These are phyloP conservation scores for Agrochola circellaris DNA, from an alignment of 2,888 invertebrate species.

Conservation along the genomic window DNA sequence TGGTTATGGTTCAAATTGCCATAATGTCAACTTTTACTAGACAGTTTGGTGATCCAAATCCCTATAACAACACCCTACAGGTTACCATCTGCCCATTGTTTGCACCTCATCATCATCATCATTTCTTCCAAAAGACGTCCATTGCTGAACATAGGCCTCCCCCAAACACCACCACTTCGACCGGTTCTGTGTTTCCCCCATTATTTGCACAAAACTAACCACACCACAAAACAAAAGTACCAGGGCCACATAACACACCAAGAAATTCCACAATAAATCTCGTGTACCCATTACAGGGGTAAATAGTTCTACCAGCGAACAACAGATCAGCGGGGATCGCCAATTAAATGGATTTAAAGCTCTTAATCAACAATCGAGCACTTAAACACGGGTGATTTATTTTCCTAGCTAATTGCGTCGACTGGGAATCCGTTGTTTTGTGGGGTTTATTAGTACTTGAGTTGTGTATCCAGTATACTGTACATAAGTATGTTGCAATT, in stretches of 20 bases:
- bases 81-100: not conserved
- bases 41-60: too few species aligned
- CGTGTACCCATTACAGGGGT: slow-evolving; percentile 25
- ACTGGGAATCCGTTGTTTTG: slow-evolving; percentile 20
- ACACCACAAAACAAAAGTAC: slow-evolving; percentile 5
- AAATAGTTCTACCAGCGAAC: slow-evolving; percentile 42
- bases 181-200: too few species aligned
- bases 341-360: slow-evolving; percentile 56
- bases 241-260: slow-evolving; percentile 17
- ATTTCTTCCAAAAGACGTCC: too few species aligned
- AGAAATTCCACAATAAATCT: slow-evolving; percentile 28
- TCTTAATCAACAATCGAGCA: slow-evolving; percentile 49
- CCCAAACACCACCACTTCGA: too few species aligned
- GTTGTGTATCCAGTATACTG: too few species aligned
- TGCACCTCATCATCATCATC: not conserved
- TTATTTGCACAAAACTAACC: not conserved
- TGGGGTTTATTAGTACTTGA: too few species aligned
- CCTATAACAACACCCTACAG: not conserved
- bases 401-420: slow-evolving; percentile 40
- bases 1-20: too few species aligned
- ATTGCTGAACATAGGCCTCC: too few species aligned
- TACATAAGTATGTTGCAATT: too few species aligned
- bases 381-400: slow-evolving; percentile 31
- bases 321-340: slow-evolving; percentile 41
- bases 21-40: too few species aligned